Conservation (phyloP, 1,140 invertebrate species). For the Hirudo medicinalis region DNA sequence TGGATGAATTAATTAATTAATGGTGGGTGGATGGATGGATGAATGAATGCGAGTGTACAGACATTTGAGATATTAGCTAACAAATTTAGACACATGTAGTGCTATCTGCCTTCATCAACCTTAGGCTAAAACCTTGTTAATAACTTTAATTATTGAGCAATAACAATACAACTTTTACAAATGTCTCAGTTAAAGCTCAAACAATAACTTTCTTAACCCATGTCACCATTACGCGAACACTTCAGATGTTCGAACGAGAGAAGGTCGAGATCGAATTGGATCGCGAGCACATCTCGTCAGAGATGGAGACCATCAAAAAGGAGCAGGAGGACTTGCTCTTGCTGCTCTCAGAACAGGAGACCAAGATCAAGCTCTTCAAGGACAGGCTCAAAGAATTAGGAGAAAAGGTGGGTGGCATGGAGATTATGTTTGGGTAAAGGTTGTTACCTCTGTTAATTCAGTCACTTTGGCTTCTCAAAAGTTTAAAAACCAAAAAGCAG, state of each 20-base stretch:
- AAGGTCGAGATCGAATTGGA: constrained; percentile 29
- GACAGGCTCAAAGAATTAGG: constrained; percentile 55
- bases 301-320: constrained; percentile 60
- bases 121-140: no score
- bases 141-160: no score
- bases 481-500: no score
- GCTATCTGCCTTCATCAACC: no score
- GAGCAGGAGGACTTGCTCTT: constrained; percentile 81
- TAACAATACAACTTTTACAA: no score
- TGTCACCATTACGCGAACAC: background rate
- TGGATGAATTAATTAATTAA: background rate
- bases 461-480: no score
- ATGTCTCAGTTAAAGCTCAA: no score
- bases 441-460: no score
- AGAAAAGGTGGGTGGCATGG: constrained; percentile 46
- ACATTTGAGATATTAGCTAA: no score
- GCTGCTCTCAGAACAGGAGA: constrained; percentile 68
- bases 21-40: background rate
- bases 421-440: no score
- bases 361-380: constrained; percentile 58
- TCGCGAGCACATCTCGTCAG: constrained; percentile 35
- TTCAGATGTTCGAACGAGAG: constrained; percentile 36
- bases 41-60: background rate
- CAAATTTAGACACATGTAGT: no score
- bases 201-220: no score